Percentiles rank a stretch among this genome's conserved stretches.
These are phyloP conservation scores for Globia sparganii DNA, from an alignment of 2,888 invertebrate genomes.

Conservation along the genomic window DNA sequence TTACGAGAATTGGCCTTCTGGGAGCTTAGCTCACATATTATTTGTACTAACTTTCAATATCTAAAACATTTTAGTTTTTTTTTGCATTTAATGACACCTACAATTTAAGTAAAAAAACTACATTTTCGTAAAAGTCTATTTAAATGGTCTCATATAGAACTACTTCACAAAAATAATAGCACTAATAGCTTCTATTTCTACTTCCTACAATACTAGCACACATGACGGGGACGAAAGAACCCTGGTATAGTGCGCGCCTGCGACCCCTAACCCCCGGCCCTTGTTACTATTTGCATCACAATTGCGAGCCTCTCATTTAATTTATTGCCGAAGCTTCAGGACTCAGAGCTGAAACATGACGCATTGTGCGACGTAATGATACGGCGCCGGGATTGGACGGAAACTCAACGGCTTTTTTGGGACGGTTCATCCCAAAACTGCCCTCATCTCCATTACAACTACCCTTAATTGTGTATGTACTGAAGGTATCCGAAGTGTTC, in stretches of 20 bases:
- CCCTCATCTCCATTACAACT: neutral
- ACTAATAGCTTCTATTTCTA: neutral
- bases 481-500: neutral
- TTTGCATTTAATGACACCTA: neutral
- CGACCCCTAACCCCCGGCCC: no score
- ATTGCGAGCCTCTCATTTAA: slow-evolving; percentile 51
- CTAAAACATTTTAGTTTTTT: neutral
- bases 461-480: neutral
- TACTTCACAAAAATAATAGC: neutral
- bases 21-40: neutral
- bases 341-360: slow-evolving; percentile 11
- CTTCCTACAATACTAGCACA: neutral
- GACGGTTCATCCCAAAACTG: neutral
- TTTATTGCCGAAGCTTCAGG: slow-evolving; percentile 52
- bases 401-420: neutral
- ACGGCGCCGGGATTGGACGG: neutral
- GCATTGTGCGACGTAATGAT: slow-evolving; percentile 15
- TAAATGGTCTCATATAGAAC: neutral
- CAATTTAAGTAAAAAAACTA: neutral
- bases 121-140: neutral
- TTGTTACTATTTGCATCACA: slow-evolving; percentile 60
- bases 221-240: slow-evolving; percentile 12
- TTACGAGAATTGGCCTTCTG: no score
- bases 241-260: neutral
- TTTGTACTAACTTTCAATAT: neutral